Percentiles rank a stretch among this genome's conserved stretches.
These are phyloP conservation scores for Platynereis dumerilii DNA, from an alignment of 2,888 invertebrate genomes.

Conservation along the genomic window DNA sequence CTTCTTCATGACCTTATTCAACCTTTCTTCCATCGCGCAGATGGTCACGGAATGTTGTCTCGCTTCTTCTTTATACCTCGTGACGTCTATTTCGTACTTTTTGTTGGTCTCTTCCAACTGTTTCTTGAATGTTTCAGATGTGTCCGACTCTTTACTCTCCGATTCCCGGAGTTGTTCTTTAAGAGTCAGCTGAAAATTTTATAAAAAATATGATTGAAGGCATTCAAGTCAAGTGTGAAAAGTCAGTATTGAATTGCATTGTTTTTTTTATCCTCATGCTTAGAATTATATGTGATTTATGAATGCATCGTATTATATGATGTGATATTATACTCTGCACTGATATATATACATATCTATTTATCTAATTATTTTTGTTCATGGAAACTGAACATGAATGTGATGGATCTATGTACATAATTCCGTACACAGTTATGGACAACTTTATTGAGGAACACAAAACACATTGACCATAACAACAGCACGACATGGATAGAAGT, in stretches of 20 bases:
- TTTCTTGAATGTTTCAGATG: slow-evolving; percentile 35
- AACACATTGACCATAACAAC: no score
- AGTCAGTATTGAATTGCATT: no score
- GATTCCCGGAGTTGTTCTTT: slow-evolving; percentile 38
- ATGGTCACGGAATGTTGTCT: slow-evolving; percentile 62
- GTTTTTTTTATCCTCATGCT: background rate
- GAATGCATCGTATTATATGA: background rate
- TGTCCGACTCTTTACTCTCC: slow-evolving; percentile 38
- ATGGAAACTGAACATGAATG: no score
- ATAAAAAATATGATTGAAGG: no score
- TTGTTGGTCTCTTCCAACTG: slow-evolving; percentile 19
- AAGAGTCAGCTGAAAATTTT: background rate
- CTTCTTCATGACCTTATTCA: slow-evolving; percentile 56
- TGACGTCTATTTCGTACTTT: slow-evolving; percentile 44
- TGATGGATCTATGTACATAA: no score
- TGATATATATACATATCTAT: no score
- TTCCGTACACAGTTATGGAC: no score
- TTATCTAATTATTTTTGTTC: no score
- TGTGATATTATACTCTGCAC: no score
- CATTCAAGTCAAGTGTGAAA: no score
- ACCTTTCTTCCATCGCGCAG: slow-evolving; percentile 60
- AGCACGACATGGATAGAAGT: no score
- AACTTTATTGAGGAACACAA: no score
- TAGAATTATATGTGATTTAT: background rate
- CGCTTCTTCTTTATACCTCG: slow-evolving; percentile 57